Base-by-base conservation (phyloP, 2,113 vertebrate species). In the Campylorhamphus procurvoides region DNA sequence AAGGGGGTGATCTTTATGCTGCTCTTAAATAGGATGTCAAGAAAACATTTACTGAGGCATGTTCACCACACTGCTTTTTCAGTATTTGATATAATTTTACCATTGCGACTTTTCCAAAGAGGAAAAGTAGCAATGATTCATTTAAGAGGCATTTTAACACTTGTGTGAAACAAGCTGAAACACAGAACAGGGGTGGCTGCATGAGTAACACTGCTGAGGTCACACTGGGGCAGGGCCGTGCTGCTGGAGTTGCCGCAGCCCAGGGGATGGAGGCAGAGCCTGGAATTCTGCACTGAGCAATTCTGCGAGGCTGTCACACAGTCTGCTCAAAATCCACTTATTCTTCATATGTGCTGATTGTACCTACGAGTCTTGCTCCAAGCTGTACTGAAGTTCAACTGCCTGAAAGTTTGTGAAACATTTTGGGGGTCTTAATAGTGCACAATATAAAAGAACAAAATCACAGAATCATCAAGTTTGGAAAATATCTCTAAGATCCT, bases 331-430 rank as follows among this genome's bases (percentile, higher is more conserved):
- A 79, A 62, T 14, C 35, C 37, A 0, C 40, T 19, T 47, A 14
- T 20, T 58, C 37, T 42, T 60, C 0, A 0, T 0, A 5, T 0
- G 2, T 14, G 16, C 22, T 29, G 25, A 8, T 22, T 73, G 14
- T 2, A 14, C 22, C 52, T 44, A 23, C 14, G 35, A 31, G 28
- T 23, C n/a, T 56, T 35, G 13, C 8, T 80, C 49, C 42, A 7
- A 2, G 2, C 9, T 25, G 6, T 5, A 7, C 17, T 19, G 69
- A 64, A 29, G 52, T 20, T 63, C 44, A 35, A 8, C 2, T 31
- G 37, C 50, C 75, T 33, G 9, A 55, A 94, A 63, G 39, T 63
- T 40, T 60, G 58, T 85, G 58, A 49, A 66, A 46, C 7, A 5
- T 13, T 83, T 20, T 18, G 31, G 37, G 44, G 56, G 39, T 42